Evolutionary conservation across 2,113 vertebrate species (phyloP), one percentile per base, ranked within the genome.

Genomic region (Xiphorhynchus elegans): DNA sequence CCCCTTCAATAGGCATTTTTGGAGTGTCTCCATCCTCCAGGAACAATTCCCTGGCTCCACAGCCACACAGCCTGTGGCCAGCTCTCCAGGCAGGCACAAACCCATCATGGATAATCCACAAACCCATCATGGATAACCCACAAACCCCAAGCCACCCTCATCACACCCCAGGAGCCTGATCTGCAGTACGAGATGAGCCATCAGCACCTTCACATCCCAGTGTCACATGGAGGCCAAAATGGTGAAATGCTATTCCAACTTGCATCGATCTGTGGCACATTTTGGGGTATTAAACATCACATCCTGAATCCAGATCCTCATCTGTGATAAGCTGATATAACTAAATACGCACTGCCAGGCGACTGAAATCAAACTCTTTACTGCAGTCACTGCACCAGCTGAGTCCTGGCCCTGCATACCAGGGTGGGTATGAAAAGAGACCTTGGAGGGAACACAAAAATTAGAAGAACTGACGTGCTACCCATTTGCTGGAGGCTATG

Each of bases 241-340:
- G 13, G 24, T 0, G 2, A 59, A 37, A 37, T 37, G 10, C 39
- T 40, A 44, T 6, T 83, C 29, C 8, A 40, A 13, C 18, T 31
- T 0, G 1, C 6, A 3, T 4, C 40, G 15, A 50, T 58, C 28
- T n/a, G 25, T 1, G 0, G 29, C 37, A 47, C 44, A 15, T 78
- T 63, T 53, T 16, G 17, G 49, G 4, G 23, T 74, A 47, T 37
- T 58, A 76, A 83, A 80, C 3, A 8, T 4, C 0, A 4, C 19
- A 18, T 49, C 11, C 50, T 21, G 35, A 81, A 81, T 67, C 25
- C 42, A 73, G 49, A 64, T 31, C 31, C 35, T 68, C 42, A 68
- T 28, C 15, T 46, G 19, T 39, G 19, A 59, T 44, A 29, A 88
- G 14, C 1, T 9, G 10, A 50, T 69, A 52, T 3, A 80, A 91